A percentile compares a stretch with the other conserved stretches of the same genome.
phyloP scores from a whole-genome alignment of 1,140 invertebrate genomes.

The Amphibalanus amphitrite region DNA sequence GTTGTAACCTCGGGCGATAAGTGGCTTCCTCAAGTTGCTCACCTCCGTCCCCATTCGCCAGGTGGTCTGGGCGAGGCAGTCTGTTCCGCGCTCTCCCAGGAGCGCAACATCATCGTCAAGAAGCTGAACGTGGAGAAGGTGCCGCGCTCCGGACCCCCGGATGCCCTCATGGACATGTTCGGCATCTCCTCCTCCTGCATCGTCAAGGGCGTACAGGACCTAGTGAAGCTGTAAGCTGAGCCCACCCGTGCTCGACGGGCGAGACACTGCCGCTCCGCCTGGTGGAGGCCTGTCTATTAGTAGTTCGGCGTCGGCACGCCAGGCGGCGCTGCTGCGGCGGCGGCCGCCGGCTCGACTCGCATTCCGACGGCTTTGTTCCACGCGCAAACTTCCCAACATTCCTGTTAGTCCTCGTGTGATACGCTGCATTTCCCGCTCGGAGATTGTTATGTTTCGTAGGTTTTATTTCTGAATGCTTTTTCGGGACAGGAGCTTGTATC shows the following conservation, averaged over 20 bases:
- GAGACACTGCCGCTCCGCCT: no score
- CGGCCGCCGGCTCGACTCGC: background rate
- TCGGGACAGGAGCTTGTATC: background rate
- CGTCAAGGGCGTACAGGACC: conserved; percentile 45
- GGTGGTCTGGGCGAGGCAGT: conserved; percentile 95
- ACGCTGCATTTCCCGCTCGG: background rate
- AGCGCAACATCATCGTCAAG: conserved; percentile 56
- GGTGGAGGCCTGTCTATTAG: background rate
- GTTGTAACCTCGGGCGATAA: background rate
- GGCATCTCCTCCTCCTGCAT: conserved; percentile 72
- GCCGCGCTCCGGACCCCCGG: conserved; percentile 77
- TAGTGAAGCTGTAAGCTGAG: background rate
- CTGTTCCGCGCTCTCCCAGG: conserved; percentile 50
- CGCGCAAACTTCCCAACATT: background rate
- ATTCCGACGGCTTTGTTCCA: background rate
- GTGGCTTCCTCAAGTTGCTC: background rate
- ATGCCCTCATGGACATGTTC: conserved; percentile 65
- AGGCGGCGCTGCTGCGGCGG: background rate
- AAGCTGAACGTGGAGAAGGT: conserved; percentile 67
- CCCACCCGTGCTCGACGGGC: background rate
- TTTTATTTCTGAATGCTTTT: background rate
- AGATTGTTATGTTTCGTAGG: background rate
- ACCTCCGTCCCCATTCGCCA: conserved; percentile 20
- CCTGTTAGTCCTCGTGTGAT: background rate
- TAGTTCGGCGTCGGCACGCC: background rate